Evolutionary conservation across 2,797 vertebrate species (phyloP).

Genomic region (Poeciliopsis paucimaculata): DNA sequence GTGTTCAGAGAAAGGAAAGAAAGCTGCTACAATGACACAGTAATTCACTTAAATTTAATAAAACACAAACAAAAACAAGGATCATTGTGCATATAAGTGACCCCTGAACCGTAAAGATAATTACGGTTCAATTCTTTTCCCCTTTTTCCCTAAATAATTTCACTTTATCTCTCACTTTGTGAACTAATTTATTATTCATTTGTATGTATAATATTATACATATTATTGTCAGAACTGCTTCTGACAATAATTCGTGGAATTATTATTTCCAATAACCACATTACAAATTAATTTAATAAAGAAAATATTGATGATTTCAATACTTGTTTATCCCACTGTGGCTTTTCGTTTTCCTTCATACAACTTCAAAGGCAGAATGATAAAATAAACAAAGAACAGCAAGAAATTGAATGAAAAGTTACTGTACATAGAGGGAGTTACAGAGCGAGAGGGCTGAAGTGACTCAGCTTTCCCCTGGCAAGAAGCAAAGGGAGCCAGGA

Average conservation of each 20-base stretch:
- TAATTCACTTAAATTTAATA: background rate
- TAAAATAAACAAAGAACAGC: slow-evolving; percentile 26
- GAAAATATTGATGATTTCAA: background rate
- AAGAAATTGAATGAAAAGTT: slow-evolving; percentile 39
- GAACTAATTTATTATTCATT: background rate
- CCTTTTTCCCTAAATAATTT: background rate
- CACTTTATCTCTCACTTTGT: background rate
- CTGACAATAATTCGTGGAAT: background rate
- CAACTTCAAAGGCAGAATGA: slow-evolving; percentile 34
- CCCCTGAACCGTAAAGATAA: background rate
- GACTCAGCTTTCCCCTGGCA: slow-evolving; percentile 84
- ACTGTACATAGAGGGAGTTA: slow-evolving; percentile 51
- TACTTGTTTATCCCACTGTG: background rate
- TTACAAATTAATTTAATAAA: background rate
- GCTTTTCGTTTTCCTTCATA: slow-evolving; percentile 7
- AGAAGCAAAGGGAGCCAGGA: slow-evolving; percentile 74
- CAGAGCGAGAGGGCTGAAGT: slow-evolving; percentile 71
- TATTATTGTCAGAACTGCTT: no score
- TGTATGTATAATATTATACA: no score
- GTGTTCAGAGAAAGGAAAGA: background rate
- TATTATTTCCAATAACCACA: background rate
- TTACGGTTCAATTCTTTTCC: background rate
- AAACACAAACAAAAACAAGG: background rate
- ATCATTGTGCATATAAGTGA: background rate
- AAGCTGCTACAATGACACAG: background rate